Conservation (phyloP, 2,888 invertebrate species). For the Yponomeuta cagnagella region DNA sequence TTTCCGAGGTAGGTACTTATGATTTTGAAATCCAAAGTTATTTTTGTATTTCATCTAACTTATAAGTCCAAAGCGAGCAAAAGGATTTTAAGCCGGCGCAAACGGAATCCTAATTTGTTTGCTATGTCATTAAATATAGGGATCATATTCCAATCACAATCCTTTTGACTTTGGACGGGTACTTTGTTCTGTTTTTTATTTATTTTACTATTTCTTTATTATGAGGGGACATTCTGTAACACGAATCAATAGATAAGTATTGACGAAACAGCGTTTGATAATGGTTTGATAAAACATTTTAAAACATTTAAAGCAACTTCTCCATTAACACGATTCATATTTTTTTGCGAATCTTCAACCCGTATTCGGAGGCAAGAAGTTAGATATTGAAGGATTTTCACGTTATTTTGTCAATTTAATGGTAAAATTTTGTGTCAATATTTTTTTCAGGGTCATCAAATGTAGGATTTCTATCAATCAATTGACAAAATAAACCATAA, state of each 20-base stretch:
- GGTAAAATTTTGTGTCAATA: background rate
- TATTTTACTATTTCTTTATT: background rate
- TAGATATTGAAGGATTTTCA: background rate
- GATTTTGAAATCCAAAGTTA: background rate
- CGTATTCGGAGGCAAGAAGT: conserved; percentile 5
- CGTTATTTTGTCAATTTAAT: background rate
- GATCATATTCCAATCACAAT: conserved; percentile 25
- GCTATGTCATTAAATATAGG: conserved; percentile 19
- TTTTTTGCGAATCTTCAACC: background rate
- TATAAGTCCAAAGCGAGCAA: conserved; percentile 7
- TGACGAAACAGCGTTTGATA: conserved; percentile 33
- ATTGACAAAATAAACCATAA: conserved; percentile 5
- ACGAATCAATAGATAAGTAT: conserved; percentile 38
- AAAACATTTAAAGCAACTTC: conserved; percentile 48
- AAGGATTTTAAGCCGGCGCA: conserved; percentile 3
- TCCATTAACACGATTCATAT: background rate
- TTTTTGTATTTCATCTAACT: background rate
- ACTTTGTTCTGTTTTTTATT: conserved; percentile 24
- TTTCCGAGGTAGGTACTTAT: background rate
- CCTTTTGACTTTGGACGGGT: conserved; percentile 54
- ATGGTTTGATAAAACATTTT: conserved; percentile 34
- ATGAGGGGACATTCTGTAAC: conserved; percentile 27
- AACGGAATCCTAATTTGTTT: background rate
- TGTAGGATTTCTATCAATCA: background rate
- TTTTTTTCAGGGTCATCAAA: background rate